Conservation (phyloP, 2,113 vertebrate genomes). For the Sapayoa aenigma region DNA sequence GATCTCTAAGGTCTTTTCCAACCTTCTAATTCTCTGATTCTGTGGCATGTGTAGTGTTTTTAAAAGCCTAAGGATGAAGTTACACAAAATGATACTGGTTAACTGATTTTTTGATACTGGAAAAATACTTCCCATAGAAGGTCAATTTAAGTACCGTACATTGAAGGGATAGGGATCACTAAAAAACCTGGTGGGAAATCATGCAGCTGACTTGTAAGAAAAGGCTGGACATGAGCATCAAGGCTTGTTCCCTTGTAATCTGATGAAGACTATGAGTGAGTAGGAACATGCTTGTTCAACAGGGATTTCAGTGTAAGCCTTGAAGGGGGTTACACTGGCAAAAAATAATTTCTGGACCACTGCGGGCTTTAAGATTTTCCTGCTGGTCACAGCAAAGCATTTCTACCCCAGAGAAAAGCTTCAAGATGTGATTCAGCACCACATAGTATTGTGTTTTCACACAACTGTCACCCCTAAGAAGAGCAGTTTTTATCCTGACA, state of each 20-base stretch:
- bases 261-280: background rate
- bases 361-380: background rate
- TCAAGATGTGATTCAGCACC: background rate
- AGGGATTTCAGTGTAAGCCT: background rate
- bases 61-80: background rate
- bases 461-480: background rate
- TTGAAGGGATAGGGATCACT: background rate
- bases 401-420: background rate
- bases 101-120: background rate
- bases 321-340: background rate
- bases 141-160: background rate
- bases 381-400: background rate
- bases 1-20: no score
- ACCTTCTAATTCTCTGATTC: no score
- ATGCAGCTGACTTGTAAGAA: background rate
- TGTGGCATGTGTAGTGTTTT: background rate
- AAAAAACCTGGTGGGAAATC: background rate
- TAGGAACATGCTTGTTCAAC: background rate
- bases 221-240: background rate
- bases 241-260: background rate
- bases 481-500: background rate
- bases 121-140: background rate
- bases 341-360: background rate
- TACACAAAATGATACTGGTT: background rate
- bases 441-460: background rate